Evolutionary conservation across 2,113 vertebrate species (phyloP), one percentile per base, ranked within the genome.

Genomic region (Galemys pyrenaicus): DNA sequence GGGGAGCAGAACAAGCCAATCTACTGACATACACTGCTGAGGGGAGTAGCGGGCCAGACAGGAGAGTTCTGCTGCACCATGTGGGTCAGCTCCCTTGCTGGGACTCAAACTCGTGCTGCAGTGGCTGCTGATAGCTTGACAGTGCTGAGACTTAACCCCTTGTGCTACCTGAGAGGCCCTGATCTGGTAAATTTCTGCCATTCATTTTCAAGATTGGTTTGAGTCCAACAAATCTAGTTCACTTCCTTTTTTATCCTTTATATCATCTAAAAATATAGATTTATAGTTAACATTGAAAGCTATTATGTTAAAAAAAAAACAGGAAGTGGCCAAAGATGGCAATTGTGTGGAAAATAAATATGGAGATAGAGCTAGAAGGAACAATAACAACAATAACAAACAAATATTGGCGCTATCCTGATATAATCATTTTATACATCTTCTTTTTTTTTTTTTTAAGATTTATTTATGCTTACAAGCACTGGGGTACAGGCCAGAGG

Each of bases 311-410:
- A 77, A 68, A 54, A 68, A 54, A 87, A 65, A 89, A 92, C 44
- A 82, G 19, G 70, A 84, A 60, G 15, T 84, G 32, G n/a, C 46
- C 58, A 82, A 64, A 83, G 16, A 78, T 80, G 51, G 3, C 60
- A 71, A 65, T 20, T 71, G 11, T 60, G 20, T 71, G 32, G 68
- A 93, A 82, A 95, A 83, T 79, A 94, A 92, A 91, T 58, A 65
- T 10, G 46, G 84, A 92, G 39, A 32, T 71, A 64, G 44, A 70
- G 62, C 51, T 82, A 89, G 46, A 92, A 80, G 56, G 54, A 82
- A 88, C 4, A 90, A 41, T 1, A 87, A 22, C 28, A 41, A 75
- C 12, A n/a, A 73, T 67, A 62, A 77, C 4, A 83, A 74, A 35
- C 39, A 77, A 87, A 62, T 75, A 77, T 28, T 79, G 37, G 78